Evolutionary conservation across 2,888 invertebrate genomes (phyloP).

Genomic region (Pyrrhia umbra): DNA sequence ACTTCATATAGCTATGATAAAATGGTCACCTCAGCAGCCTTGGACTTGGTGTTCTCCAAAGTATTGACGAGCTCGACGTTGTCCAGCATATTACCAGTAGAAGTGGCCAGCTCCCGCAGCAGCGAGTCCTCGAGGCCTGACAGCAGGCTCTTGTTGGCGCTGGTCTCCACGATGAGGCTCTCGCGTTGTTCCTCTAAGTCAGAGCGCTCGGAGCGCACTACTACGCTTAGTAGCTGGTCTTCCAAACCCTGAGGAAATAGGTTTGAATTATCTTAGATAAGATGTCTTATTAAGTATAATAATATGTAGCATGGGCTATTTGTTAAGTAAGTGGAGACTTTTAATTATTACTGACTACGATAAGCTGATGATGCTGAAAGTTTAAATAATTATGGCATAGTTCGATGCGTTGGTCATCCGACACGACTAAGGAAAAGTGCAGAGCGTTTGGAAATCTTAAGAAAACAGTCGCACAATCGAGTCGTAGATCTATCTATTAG

Average conservation of each 20-base stretch:
- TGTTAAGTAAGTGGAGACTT: too few species aligned
- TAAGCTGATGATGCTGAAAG: too few species aligned
- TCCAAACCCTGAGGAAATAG: constrained; percentile 96
- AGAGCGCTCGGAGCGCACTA: constrained; percentile 95
- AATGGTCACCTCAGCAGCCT: constrained; percentile 93
- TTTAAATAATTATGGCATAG: too few species aligned
- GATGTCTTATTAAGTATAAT: too few species aligned
- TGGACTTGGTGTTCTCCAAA: constrained; percentile 96
- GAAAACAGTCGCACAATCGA: too few species aligned
- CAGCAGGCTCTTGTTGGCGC: constrained; percentile 95
- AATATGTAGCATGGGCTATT: too few species aligned
- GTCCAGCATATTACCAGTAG: constrained; percentile 97
- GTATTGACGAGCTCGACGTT: constrained; percentile 96
- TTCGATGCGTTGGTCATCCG: too few species aligned
- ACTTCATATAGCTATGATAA: not conserved
- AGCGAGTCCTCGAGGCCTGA: constrained; percentile 96
- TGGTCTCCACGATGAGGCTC: constrained; percentile 95
- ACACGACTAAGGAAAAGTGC: too few species aligned
- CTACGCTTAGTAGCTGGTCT: constrained; percentile 97
- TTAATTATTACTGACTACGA: too few species aligned
- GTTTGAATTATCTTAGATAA: too few species aligned
- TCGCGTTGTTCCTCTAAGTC: constrained; percentile 97
- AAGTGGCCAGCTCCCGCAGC: constrained; percentile 95
- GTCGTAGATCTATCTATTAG: too few species aligned
- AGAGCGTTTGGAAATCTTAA: too few species aligned